Percentiles rank a stretch among this genome's conserved stretches.
These are phyloP conservation scores for Andrena minutula DNA, from an alignment of 2,888 invertebrate genomes.

Conservation along the genomic window DNA sequence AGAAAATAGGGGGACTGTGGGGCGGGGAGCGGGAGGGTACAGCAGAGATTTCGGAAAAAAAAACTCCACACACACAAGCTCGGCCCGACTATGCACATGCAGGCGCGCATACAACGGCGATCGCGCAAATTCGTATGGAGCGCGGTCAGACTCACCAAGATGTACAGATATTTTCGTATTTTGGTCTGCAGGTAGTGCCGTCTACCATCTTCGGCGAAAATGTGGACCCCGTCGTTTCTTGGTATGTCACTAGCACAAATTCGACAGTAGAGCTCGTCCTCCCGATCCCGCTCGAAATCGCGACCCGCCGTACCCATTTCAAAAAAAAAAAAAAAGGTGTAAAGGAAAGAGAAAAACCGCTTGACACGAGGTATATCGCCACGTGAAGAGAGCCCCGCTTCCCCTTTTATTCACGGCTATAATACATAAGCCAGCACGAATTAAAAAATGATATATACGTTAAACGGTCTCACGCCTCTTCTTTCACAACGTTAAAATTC, in stretches of 20 bases:
- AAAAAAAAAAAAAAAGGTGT: slow-evolving; percentile 71
- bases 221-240: slow-evolving; percentile 87
- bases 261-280: slow-evolving; percentile 86
- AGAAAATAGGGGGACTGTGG: slow-evolving; percentile 9
- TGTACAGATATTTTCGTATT: slow-evolving; percentile 89
- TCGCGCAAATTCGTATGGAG: slow-evolving; percentile 33
- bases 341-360: slow-evolving; percentile 37
- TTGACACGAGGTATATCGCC: slow-evolving; percentile 33
- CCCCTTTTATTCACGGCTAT: slow-evolving; percentile 8
- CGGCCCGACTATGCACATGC: slow-evolving; percentile 4
- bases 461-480: slow-evolving; percentile 56
- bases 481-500: slow-evolving; percentile 55
- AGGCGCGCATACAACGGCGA: slow-evolving; percentile 31
- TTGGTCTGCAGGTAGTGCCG: slow-evolving; percentile 88
- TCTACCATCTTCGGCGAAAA: slow-evolving; percentile 89
- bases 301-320: slow-evolving; percentile 73
- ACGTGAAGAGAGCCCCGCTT: slow-evolving; percentile 31
- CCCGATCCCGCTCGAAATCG: slow-evolving; percentile 72
- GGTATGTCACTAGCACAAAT: slow-evolving; percentile 88
- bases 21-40: slow-evolving; percentile 3
- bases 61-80: slow-evolving; percentile 17
- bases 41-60: slow-evolving; percentile 52
- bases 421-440: slow-evolving; percentile 20
- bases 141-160: slow-evolving; percentile 86
- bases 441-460: slow-evolving; percentile 40